Percentiles rank a stretch among this genome's conserved stretches.
Evolutionary conservation across 2,797 vertebrate genomes (phyloP).

Genomic region (Pipistrellus pygmaeus): DNA sequence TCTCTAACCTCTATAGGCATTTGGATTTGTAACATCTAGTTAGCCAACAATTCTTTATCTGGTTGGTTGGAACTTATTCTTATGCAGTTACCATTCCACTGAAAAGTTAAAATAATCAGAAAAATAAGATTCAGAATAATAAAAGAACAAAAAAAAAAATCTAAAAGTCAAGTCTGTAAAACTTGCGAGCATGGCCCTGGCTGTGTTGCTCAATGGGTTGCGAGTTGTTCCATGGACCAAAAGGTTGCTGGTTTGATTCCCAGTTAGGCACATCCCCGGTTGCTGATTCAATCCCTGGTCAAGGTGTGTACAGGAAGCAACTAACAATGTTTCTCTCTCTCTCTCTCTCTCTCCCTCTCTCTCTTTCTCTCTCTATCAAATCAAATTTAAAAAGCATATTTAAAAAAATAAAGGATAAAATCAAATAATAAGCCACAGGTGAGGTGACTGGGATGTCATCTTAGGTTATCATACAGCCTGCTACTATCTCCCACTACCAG

Average conservation of each 20-base stretch:
- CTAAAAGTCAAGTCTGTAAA: not conserved
- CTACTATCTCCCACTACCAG: not conserved
- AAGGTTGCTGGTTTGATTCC: not conserved
- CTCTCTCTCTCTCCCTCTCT: not conserved
- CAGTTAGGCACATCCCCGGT: not conserved
- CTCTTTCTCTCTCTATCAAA: not conserved
- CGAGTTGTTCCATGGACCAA: not conserved
- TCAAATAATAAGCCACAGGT: not conserved
- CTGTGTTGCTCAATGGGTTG: not conserved
- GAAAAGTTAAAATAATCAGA: not conserved
- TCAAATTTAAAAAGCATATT: not conserved
- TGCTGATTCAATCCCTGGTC: not conserved
- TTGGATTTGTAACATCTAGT: not conserved
- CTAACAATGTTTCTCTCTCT: not conserved
- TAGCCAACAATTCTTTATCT: not conserved
- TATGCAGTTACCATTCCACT: not conserved
- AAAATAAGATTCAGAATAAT: slow-evolving; percentile 27
- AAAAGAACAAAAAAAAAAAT: not conserved
- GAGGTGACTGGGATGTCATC: not conserved
- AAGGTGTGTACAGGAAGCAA: not conserved
- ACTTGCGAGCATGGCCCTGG: not conserved
- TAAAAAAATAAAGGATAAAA: not conserved
- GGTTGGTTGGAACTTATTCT: not conserved
- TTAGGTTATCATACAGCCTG: not conserved
- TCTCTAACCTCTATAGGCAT: not conserved